Percentiles rank a stretch among this genome's conserved stretches.
phyloP scores from a whole-genome alignment of 2,113 vertebrate genomes.

The Tragelaphus strepsiceros region DNA sequence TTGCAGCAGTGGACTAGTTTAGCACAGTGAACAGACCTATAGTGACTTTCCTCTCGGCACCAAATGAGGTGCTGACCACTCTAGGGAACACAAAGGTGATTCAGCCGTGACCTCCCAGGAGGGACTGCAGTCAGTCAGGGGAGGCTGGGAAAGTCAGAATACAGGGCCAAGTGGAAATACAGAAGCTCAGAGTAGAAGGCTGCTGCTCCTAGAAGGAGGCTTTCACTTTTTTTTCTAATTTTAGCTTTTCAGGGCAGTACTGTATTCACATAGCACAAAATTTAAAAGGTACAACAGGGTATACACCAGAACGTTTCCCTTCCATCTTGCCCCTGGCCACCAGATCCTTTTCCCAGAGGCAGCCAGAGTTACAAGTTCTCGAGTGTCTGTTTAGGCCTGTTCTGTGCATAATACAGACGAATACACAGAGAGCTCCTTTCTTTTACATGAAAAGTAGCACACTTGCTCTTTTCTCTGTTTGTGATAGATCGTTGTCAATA shows the following conservation, averaged over 20 bases:
- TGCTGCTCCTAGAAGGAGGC: not conserved
- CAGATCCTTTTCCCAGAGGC: not conserved
- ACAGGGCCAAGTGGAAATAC: not conserved
- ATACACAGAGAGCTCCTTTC: not conserved
- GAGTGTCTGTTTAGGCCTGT: not conserved
- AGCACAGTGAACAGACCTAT: not conserved
- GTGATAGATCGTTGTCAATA: not conserved
- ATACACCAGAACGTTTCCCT: not conserved
- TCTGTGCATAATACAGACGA: not conserved
- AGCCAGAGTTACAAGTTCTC: not conserved
- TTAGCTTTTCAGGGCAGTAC: not conserved
- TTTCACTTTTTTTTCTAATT: not conserved
- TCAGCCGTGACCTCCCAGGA: not conserved
- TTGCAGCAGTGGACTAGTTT: not conserved
- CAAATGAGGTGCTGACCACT: not conserved
- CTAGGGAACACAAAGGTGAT: not conserved
- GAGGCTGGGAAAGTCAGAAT: not conserved
- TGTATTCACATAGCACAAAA: not conserved
- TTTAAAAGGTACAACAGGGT: not conserved
- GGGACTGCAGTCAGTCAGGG: not conserved
- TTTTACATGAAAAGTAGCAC: not conserved
- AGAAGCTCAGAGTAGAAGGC: not conserved
- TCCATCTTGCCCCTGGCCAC: not conserved
- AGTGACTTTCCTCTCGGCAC: not conserved
- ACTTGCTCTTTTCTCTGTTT: not conserved